phyloP scores from a whole-genome alignment of 2,888 invertebrate species.

The Nomada flava region DNA sequence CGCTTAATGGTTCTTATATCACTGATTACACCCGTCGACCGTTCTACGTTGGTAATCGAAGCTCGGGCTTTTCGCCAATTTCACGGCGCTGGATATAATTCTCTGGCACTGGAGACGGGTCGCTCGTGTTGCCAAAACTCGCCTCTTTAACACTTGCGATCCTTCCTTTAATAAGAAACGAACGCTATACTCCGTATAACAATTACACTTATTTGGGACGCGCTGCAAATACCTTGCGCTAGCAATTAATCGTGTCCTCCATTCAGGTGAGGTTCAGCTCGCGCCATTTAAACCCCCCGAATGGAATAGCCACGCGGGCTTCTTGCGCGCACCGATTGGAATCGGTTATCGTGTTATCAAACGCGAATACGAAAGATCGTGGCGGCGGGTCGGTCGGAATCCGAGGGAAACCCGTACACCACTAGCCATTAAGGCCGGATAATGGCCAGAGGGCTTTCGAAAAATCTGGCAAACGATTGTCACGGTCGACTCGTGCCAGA shows the following conservation, averaged over 20 bases:
- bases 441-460: slow-evolving; percentile 48
- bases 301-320: background rate
- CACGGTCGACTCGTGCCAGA: slow-evolving; percentile 60
- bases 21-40: slow-evolving; percentile 52
- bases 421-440: slow-evolving; percentile 49
- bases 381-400: background rate
- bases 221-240: no score
- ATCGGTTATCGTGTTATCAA: background rate
- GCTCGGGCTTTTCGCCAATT: slow-evolving; percentile 56
- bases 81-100: slow-evolving; percentile 18
- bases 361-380: background rate
- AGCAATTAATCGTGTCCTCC: background rate
- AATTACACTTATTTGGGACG: background rate
- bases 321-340: background rate
- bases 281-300: background rate
- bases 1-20: slow-evolving; percentile 70
- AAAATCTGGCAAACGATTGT: slow-evolving; percentile 65
- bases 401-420: slow-evolving; percentile 19
- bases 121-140: background rate
- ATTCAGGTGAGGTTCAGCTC: background rate
- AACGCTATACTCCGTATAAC: background rate
- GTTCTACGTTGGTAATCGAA: slow-evolving; percentile 45
- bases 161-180: background rate
- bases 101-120: slow-evolving; percentile 1
- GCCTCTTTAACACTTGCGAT: background rate